Evolutionary conservation across 1,140 invertebrate species (phyloP).

Genomic region (Scaptomyza pallida): DNA sequence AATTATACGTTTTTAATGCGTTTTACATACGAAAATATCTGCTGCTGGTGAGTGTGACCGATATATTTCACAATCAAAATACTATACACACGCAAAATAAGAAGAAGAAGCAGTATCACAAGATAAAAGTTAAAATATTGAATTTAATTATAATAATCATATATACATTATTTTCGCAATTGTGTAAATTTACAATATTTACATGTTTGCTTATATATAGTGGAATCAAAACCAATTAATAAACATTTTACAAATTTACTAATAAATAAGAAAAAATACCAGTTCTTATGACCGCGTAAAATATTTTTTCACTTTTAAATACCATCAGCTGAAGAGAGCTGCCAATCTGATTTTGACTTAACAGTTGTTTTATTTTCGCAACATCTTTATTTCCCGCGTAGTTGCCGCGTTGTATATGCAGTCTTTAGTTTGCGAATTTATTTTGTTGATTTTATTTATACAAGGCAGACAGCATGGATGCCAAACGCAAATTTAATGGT

Average conservation of each 20-base stretch:
- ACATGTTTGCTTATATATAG: not conserved
- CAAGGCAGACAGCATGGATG: conserved; percentile 44
- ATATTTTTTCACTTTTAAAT: not conserved
- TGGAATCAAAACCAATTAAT: not conserved
- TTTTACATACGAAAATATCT: conserved; percentile 64
- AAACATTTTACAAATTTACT: not conserved
- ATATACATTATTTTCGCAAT: too few relatives aligned
- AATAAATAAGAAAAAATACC: not conserved
- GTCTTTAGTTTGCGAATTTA: conserved; percentile 27
- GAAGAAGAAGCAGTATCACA: too few relatives aligned
- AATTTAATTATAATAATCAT: not conserved
- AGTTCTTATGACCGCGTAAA: not conserved
- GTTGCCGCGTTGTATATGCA: conserved; percentile 51
- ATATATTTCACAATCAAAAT: conserved; percentile 4
- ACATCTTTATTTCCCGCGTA: conserved; percentile 33
- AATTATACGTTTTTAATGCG: conserved; percentile 61
- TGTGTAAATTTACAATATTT: not conserved
- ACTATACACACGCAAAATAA: conserved; percentile 3
- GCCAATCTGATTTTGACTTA: conserved; percentile 16
- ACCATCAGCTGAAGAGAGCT: not conserved
- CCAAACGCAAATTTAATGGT: conserved; percentile 62
- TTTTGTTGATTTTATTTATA: conserved; percentile 13
- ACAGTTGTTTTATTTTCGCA: conserved; percentile 25
- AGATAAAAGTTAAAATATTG: not conserved
- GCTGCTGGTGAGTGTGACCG: conserved; percentile 44